phyloP scores from a whole-genome alignment of 1,140 invertebrate species.

The Phymorhynchus buccinoides region DNA sequence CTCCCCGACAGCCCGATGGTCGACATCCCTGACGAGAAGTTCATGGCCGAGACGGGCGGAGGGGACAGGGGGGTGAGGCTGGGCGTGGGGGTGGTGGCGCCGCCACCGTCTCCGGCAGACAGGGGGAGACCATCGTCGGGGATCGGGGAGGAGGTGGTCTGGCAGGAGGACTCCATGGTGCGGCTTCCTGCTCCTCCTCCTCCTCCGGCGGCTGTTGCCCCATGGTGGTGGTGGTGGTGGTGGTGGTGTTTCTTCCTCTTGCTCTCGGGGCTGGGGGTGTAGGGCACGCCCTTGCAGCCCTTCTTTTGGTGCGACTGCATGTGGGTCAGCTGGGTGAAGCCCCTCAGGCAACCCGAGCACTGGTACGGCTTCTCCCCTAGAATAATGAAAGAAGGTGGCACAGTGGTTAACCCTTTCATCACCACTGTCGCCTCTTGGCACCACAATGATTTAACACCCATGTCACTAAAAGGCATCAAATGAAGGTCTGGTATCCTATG shows the following conservation, averaged over 20 bases:
- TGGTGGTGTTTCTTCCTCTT: conserved; percentile 7
- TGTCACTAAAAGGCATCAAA: no score
- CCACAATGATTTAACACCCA: no score
- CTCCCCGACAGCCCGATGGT: conserved; percentile 23
- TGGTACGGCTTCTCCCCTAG: conserved; percentile 32
- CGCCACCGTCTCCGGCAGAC: neutral
- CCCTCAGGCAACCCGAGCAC: conserved; percentile 2
- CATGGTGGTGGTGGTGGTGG: no score
- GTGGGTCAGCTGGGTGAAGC: conserved; percentile 34
- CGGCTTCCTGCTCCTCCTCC: no score
- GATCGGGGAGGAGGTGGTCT: conserved; percentile 17
- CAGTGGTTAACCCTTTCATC: no score
- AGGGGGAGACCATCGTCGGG: neutral
- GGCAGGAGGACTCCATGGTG: conserved; percentile 22
- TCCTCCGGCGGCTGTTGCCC: no score
- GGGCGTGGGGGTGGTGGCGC: neutral
- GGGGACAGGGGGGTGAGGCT: conserved; percentile 25
- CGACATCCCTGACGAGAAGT: neutral
- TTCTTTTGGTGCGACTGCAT: conserved; percentile 35
- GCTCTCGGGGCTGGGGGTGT: conserved; percentile 15
- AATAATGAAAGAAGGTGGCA: neutral
- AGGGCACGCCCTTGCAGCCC: conserved; percentile 32
- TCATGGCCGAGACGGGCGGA: conserved; percentile 24
- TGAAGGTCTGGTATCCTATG: no score
- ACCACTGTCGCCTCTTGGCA: no score